Percentiles rank a stretch among this genome's conserved stretches.
Evolutionary conservation across 2,888 invertebrate genomes (phyloP).

Genomic region (Pristionchus japonicus): DNA sequence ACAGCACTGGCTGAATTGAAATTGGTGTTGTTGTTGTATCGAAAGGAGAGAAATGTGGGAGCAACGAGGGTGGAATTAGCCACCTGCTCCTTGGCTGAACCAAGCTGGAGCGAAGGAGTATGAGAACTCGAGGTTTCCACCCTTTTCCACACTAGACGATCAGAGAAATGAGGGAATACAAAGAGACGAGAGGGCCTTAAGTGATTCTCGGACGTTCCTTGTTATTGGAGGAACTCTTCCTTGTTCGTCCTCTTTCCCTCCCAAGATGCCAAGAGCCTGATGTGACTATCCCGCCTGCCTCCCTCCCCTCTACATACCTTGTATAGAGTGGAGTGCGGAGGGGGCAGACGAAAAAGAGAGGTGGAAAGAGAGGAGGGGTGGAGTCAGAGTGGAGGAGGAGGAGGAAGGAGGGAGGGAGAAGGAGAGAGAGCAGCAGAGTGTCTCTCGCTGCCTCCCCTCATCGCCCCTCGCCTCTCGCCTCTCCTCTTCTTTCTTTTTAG

Average conservation of each 20-base stretch:
- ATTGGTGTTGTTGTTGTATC: conserved; percentile 26
- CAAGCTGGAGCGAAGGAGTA: not conserved
- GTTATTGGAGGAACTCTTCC: not conserved
- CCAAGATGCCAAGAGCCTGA: not conserved
- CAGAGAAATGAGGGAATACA: not conserved
- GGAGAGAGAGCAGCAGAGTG: conserved; percentile 32
- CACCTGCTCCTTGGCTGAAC: not conserved
- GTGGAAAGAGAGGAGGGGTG: conserved; percentile 38
- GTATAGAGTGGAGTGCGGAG: conserved; percentile 15
- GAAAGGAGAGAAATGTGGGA: not conserved
- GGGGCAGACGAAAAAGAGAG: conserved; percentile 47
- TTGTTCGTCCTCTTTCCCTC: not conserved
- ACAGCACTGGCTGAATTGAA: not conserved
- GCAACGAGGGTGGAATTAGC: not conserved
- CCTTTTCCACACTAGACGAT: not conserved
- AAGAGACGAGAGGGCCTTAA: not conserved
- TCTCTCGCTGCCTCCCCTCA: conserved; percentile 9
- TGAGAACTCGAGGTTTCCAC: not conserved
- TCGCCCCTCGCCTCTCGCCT: conserved; percentile 30
- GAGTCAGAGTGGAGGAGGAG: conserved; percentile 31
- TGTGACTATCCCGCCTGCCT: not conserved
- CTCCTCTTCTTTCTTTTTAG: conserved; percentile 23
- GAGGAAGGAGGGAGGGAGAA: conserved; percentile 32
- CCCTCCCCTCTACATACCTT: conserved; percentile 7
- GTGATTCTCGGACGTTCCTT: not conserved